Percentiles rank a stretch among this genome's conserved stretches.
These are phyloP conservation scores for Balaeniceps rex DNA, from an alignment of 2,113 vertebrate species.

Conservation along the genomic window DNA sequence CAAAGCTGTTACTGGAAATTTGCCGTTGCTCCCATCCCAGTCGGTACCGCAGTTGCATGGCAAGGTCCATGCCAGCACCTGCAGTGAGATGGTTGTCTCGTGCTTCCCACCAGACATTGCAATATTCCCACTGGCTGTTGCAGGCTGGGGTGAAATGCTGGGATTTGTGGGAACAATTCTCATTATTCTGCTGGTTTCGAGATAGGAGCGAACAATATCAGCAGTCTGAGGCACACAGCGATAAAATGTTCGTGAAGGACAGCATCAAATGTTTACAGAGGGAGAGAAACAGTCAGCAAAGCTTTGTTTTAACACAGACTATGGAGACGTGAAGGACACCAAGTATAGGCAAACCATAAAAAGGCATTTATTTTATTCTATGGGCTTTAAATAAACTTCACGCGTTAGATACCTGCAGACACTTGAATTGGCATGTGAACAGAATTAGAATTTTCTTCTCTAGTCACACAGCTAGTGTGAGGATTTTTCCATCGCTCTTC, in stretches of 20 bases:
- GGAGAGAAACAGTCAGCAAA: neutral
- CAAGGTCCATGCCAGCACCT: neutral
- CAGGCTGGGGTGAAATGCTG: fast-evolving
- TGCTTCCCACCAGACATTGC: neutral
- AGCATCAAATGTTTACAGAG: neutral
- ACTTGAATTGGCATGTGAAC: neutral
- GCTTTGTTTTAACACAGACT: slow-evolving; percentile 26
- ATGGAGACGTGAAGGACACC: neutral
- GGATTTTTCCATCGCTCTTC: neutral
- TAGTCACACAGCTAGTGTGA: neutral
- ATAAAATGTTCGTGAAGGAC: neutral
- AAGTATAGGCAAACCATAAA: neutral
- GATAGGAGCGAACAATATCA: neutral
- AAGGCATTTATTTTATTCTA: slow-evolving; percentile 1
- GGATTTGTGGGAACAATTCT: neutral
- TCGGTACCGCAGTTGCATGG: neutral
- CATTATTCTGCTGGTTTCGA: neutral
- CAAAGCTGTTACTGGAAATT: neutral
- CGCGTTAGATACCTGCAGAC: neutral
- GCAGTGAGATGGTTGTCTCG: neutral
- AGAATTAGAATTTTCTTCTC: neutral
- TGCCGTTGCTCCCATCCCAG: neutral
- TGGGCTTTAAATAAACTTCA: slow-evolving; percentile 3
- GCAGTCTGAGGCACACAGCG: neutral
- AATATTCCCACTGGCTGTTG: neutral